Percentiles rank a stretch among this genome's conserved stretches.
phyloP scores from a whole-genome alignment of 1,140 invertebrate species.

The Drosophila sulfurigaster region DNA sequence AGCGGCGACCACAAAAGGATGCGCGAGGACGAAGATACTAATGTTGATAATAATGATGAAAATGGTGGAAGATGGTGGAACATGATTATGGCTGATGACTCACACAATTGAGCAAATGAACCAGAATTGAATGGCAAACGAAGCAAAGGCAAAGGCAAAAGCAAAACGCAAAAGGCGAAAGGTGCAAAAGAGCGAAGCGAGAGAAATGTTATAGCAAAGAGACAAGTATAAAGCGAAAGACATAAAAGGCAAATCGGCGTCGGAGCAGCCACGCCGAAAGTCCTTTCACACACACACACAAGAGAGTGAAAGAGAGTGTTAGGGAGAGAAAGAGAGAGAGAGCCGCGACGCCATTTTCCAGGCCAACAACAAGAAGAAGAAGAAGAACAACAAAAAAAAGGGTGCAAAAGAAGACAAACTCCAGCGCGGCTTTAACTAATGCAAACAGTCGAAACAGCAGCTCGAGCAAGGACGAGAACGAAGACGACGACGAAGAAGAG shows the following conservation, averaged over 20 bases:
- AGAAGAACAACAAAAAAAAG: slow-evolving; percentile 10
- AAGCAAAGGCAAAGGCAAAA: slow-evolving; percentile 10
- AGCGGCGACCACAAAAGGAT: neutral
- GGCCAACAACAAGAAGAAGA: neutral
- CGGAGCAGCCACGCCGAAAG: slow-evolving; percentile 13
- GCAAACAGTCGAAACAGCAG: slow-evolving; percentile 40
- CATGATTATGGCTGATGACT: slow-evolving; percentile 56
- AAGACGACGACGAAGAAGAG: neutral
- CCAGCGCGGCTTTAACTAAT: slow-evolving; percentile 43
- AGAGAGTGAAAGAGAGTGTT: neutral
- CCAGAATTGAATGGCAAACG: slow-evolving; percentile 76
- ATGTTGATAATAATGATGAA: slow-evolving; percentile 23
- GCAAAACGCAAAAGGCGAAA: neutral
- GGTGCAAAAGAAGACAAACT: slow-evolving; percentile 24
- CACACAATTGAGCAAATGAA: slow-evolving; percentile 83
- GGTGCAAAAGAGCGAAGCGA: neutral
- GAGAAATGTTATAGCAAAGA: neutral
- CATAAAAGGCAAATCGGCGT: slow-evolving; percentile 36
- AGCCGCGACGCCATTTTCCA: slow-evolving; percentile 29
- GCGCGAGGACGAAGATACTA: slow-evolving; percentile 3
- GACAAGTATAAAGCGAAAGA: slow-evolving; percentile 23
- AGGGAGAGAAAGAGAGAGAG: neutral
- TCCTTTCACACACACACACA: slow-evolving; percentile 9
- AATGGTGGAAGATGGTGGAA: slow-evolving; percentile 10
- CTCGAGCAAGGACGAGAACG: neutral